Conservation (phyloP, 2,797 vertebrate species). For the Halcyon leucocephala region DNA sequence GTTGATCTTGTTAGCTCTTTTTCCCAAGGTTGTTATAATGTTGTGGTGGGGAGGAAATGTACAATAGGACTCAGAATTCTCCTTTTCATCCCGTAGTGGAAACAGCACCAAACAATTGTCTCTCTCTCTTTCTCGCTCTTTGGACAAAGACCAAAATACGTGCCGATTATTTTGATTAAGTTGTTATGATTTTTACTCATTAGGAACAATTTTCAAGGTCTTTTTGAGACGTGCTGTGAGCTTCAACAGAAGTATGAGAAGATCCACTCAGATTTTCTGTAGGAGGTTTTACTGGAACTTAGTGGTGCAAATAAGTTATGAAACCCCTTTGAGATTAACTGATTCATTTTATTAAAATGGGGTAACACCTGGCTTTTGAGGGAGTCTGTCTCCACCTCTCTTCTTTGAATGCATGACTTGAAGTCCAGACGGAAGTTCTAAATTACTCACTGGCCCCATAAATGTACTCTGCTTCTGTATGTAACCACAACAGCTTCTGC, state of each 20-base stretch:
- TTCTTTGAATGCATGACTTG: not conserved
- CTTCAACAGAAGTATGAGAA: not conserved
- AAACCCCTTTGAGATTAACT: not conserved
- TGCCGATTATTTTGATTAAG: not conserved
- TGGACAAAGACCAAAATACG: not conserved
- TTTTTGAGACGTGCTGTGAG: not conserved
- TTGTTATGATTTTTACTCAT: not conserved
- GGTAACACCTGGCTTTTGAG: not conserved
- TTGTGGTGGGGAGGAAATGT: not conserved
- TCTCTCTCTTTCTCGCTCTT: not conserved
- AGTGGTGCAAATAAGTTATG: not conserved
- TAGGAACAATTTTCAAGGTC: not conserved
- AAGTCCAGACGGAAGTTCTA: not conserved
- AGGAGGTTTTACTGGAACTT: not conserved
- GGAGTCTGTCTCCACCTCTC: not conserved
- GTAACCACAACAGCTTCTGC: not conserved
- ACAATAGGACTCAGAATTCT: not conserved
- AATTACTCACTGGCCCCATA: not conserved
- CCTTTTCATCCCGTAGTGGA: not conserved
- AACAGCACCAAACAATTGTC: not conserved
- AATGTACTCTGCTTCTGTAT: not conserved
- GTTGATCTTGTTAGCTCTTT: not conserved
- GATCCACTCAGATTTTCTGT: not conserved
- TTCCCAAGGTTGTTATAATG: not conserved
- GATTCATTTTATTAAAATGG: not conserved